Conservation (phyloP, 1,140 invertebrate species). For the Drosophila novamexicana region DNA sequence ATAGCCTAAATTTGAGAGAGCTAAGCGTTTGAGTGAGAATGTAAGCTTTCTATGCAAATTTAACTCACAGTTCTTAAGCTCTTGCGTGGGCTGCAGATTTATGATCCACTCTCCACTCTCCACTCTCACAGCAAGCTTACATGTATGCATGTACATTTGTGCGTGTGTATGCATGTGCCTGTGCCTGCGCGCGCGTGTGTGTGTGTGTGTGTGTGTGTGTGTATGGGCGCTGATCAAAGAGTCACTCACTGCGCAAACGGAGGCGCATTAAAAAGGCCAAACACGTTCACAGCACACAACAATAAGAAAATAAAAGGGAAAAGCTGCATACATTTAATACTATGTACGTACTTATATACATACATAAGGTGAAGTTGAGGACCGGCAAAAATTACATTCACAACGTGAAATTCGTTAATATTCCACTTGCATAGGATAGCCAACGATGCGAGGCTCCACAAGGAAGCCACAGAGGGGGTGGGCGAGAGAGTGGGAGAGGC, state of each 20-base stretch:
- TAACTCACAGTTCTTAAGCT: slow-evolving; percentile 3
- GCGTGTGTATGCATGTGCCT: background rate
- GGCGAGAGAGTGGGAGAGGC: background rate
- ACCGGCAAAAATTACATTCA: slow-evolving; percentile 49
- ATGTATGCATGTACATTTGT: background rate
- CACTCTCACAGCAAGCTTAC: background rate
- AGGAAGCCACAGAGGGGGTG: background rate
- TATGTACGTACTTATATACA: background rate
- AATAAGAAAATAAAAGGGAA: slow-evolving; percentile 42
- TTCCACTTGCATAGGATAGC: slow-evolving; percentile 67
- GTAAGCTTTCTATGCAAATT: background rate
- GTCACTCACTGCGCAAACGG: slow-evolving; percentile 36
- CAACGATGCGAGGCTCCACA: slow-evolving; percentile 6
- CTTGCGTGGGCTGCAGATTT: background rate
- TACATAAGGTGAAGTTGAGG: slow-evolving; percentile 38
- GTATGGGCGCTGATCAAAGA: slow-evolving; percentile 21
- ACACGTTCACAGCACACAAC: slow-evolving; percentile 30
- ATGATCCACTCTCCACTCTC: slow-evolving; percentile 2
- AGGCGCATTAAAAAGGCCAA: slow-evolving; percentile 40
- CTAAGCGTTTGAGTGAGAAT: background rate
- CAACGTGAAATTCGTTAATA: slow-evolving; percentile 57
- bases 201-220: slow-evolving; percentile 2
- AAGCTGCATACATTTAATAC: slow-evolving; percentile 17
- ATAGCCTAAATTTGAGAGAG: background rate
- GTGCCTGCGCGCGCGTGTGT: background rate